Conservation (phyloP, 2,113 vertebrate species). For the Pterocles burchelli region DNA sequence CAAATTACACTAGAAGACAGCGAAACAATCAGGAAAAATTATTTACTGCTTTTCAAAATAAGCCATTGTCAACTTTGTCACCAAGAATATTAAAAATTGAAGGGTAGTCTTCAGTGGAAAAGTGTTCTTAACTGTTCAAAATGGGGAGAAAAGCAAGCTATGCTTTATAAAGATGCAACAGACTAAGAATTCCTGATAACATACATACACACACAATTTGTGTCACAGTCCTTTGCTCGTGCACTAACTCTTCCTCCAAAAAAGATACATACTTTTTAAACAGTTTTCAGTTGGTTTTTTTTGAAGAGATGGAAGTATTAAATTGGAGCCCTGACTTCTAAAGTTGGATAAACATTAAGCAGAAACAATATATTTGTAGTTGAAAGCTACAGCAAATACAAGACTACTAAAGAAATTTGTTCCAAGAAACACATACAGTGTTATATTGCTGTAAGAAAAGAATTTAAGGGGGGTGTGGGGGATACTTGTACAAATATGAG, state of each 20-base stretch:
- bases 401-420: not conserved
- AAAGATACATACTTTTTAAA: not conserved
- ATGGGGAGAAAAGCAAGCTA: not conserved
- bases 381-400: not conserved
- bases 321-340: fast-evolving
- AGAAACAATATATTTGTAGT: not conserved
- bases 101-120: not conserved
- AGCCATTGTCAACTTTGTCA: not conserved
- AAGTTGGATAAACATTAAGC: not conserved
- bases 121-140: not conserved
- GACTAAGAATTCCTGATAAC: not conserved
- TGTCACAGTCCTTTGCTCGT: not conserved
- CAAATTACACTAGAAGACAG: not conserved
- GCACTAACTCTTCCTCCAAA: not conserved
- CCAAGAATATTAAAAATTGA: not conserved
- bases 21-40: not conserved
- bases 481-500: fast-evolving
- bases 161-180: not conserved
- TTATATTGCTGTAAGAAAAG: not conserved
- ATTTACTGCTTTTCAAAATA: not conserved
- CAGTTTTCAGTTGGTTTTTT: not conserved
- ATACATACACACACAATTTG: not conserved
- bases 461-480: fast-evolving
- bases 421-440: not conserved
- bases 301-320: not conserved